Evolutionary conservation across 2,888 invertebrate species (phyloP), one percentile per base, ranked within the genome.

Genomic region (Hermaeophaga mercurialis): DNA sequence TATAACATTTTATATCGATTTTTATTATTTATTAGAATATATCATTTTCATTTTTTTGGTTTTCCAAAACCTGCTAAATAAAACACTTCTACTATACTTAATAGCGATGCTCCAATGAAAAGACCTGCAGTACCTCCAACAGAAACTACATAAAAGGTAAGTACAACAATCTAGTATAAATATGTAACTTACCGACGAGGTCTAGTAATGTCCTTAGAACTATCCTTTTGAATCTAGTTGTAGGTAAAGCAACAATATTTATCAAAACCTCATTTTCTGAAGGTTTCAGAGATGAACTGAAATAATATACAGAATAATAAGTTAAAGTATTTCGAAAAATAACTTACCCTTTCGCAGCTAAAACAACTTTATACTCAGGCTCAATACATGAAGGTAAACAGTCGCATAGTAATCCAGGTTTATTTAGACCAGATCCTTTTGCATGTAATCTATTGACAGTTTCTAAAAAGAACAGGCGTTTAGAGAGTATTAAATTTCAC

Each of bases 301-400:
- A 39, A 46, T 14, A 52, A 19, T 8, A 46, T 5, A 26, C n/a
- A n/a, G n/a, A n/a, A n/a, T n/a, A n/a, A n/a, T n/a, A n/a, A n/a
- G n/a, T n/a, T n/a, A n/a, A n/a, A n/a, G n/a, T n/a, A n/a, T n/a
- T n/a, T n/a, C n/a, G n/a, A n/a, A n/a, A n/a, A n/a, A n/a, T n/a
- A n/a, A n/a, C n/a, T n/a, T 73, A 84, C 84, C 74, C 76, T 65
- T 80, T 79, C 64, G 75, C 77, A 31, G 78, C 73, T 43, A 80
- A 74, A 14, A 83, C 77, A 1, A 81, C 73, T 65, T 80, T 82
- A 65, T 84, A 85, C 56, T 79, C 79, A 1, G 83, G 80, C 66
- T 85, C 85, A 28, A 81, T 80, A 62, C 86, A 86, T 12, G 82
- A 82, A 69, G 84, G 82, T 1, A 84, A 79, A 65, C 86, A 86